Conservation (phyloP, 1,140 invertebrate species). For the Limonius californicus region DNA sequence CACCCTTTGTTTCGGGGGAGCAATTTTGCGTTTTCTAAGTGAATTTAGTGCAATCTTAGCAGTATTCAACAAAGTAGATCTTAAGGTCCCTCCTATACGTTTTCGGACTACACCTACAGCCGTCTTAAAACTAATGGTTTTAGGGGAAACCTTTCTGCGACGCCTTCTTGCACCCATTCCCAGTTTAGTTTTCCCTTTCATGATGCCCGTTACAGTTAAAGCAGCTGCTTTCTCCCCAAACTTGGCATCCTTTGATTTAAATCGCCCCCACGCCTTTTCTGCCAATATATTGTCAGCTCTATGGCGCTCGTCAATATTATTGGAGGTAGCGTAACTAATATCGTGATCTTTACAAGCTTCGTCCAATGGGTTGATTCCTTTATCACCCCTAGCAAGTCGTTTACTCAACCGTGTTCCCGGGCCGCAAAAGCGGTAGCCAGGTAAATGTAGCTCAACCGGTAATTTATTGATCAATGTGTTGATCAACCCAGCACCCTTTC, state of each 20-base stretch:
- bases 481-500: conserved; percentile 11
- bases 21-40: neutral
- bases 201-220: conserved; percentile 22
- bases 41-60: neutral
- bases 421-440: conserved; percentile 32
- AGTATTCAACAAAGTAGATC: neutral
- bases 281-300: conserved; percentile 45
- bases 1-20: neutral
- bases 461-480: conserved; percentile 28
- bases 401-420: conserved; percentile 30
- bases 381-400: conserved; percentile 30
- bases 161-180: conserved; percentile 30
- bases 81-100: neutral
- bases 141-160: no score
- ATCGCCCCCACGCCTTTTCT: conserved; percentile 43
- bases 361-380: conserved; percentile 35
- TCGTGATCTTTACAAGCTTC: conserved; percentile 42
- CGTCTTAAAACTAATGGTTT: neutral
- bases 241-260: conserved; percentile 43
- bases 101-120: neutral
- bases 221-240: conserved; percentile 40
- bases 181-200: conserved; percentile 29
- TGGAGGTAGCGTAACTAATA: neutral
- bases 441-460: conserved; percentile 35
- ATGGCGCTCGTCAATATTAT: conserved; percentile 21